These are phyloP conservation scores for Eumeta japonica DNA, from an alignment of 1,140 invertebrate genomes.

Conservation along the genomic window DNA sequence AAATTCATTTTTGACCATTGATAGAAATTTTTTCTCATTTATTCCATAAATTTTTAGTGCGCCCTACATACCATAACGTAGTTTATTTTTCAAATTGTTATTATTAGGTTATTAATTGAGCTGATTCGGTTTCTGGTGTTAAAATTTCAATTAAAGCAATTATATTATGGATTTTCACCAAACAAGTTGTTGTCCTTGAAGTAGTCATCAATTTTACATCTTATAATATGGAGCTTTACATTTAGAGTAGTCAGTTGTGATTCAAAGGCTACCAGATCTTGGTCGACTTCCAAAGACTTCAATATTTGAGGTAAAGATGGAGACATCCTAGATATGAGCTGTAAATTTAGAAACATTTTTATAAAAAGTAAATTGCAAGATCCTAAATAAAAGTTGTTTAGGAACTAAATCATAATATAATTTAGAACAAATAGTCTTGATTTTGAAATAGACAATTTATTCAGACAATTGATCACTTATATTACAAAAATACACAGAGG, in stretches of 20 bases:
- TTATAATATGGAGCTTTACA: slow-evolving; percentile 31
- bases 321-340: slow-evolving; percentile 45
- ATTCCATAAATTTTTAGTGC: too few relatives aligned
- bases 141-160: too few relatives aligned
- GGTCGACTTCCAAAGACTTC: slow-evolving; percentile 32
- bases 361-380: too few relatives aligned
- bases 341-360: slow-evolving; percentile 26
- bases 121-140: too few relatives aligned
- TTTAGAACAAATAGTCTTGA: too few relatives aligned
- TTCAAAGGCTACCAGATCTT: slow-evolving; percentile 25
- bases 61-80: too few relatives aligned
- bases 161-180: neutral
- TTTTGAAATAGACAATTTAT: neutral
- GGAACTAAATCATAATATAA: too few relatives aligned
- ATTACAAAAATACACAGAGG: neutral
- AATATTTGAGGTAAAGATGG: slow-evolving; percentile 37
- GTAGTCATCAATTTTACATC: slow-evolving; percentile 37
- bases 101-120: too few relatives aligned
- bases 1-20: too few relatives aligned
- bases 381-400: too few relatives aligned
- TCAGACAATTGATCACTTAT: neutral
- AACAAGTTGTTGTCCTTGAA: slow-evolving; percentile 27
- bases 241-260: slow-evolving; percentile 25
- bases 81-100: too few relatives aligned
- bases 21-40: too few relatives aligned